Percentiles rank a stretch among this genome's conserved stretches.
These are phyloP conservation scores for Acrocyrtus sp. DNA, from an alignment of 2,888 invertebrate species.

Conservation along the genomic window DNA sequence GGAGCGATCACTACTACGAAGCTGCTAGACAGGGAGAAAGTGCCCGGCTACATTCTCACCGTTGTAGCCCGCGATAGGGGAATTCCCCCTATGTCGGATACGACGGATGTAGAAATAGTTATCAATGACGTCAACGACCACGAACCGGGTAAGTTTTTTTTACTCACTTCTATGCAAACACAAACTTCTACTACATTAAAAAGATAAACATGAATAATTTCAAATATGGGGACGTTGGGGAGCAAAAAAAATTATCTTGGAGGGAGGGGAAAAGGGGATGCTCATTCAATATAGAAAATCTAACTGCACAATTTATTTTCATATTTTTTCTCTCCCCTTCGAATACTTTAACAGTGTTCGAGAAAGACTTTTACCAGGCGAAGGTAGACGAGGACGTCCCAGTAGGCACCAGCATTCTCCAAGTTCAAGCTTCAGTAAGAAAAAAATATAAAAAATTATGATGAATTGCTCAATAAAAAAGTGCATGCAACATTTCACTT, in stretches of 20 bases:
- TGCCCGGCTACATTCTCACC: constrained; percentile 82
- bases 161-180: not conserved
- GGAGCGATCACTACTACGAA: constrained; percentile 85
- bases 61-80: constrained; percentile 71
- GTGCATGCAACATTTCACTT: constrained; percentile 3
- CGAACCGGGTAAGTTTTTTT: constrained; percentile 66
- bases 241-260: too few species aligned
- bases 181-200: not conserved
- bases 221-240: not conserved
- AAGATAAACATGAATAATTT: not conserved
- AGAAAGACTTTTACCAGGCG: constrained; percentile 66
- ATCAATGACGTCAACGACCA: constrained; percentile 98
- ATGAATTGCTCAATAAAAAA: not conserved
- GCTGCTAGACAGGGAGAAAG: constrained; percentile 83
- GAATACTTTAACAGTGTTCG: constrained; percentile 44
- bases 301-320: not conserved
- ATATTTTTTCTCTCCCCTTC: constrained; percentile 1
- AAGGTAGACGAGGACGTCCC: constrained; percentile 70
- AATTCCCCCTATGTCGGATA: constrained; percentile 88
- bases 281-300: not conserved
- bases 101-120: constrained; percentile 94
- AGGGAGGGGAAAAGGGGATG: not conserved
- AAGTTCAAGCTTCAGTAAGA: constrained; percentile 64
- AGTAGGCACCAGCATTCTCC: constrained; percentile 68
- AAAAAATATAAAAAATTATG: too few species aligned